Evolutionary conservation across 2,797 vertebrate genomes (phyloP).

Genomic region (Megalops cyprinoides): DNA sequence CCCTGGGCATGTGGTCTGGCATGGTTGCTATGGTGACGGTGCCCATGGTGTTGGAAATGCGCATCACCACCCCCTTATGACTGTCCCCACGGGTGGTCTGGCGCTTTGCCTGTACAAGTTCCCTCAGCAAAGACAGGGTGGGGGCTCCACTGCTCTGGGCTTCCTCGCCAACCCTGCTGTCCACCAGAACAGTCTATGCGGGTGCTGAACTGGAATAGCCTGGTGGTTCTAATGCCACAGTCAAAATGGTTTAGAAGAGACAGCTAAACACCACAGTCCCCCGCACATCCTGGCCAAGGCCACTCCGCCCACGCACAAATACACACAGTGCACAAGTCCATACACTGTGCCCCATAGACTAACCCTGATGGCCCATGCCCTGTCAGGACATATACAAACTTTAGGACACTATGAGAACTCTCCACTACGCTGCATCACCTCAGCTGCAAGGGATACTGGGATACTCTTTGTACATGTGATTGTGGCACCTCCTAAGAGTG

Average conservation of each 20-base stretch:
- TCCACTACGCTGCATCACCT: too few species aligned
- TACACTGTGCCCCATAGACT: too few species aligned
- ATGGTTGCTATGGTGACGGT: neutral
- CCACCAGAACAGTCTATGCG: too few species aligned
- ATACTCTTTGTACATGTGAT: too few species aligned
- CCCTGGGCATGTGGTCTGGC: neutral
- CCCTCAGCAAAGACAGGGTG: constrained; percentile 84
- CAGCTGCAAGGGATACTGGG: too few species aligned
- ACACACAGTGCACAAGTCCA: too few species aligned
- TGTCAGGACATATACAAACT: too few species aligned
- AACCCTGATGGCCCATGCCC: too few species aligned
- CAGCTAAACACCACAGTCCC: constrained; percentile 92
- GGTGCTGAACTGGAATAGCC: too few species aligned
- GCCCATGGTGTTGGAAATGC: neutral
- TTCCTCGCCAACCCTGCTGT: constrained; percentile 85
- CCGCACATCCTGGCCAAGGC: constrained; percentile 83
- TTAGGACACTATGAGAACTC: too few species aligned
- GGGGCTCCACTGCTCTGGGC: constrained; percentile 81
- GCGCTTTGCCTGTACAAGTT: constrained; percentile 94
- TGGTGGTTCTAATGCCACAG: constrained; percentile 98
- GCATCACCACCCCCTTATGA: constrained; percentile 6
- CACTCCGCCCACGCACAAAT: constrained; percentile 56
- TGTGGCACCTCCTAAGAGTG: too few species aligned
- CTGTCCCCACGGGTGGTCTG: constrained; percentile 77
- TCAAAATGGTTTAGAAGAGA: constrained; percentile 93